Percentiles rank a stretch among this genome's conserved stretches.
Conservation (phyloP, 2,797 vertebrate genomes). For the Phataginus tricuspis region DNA sequence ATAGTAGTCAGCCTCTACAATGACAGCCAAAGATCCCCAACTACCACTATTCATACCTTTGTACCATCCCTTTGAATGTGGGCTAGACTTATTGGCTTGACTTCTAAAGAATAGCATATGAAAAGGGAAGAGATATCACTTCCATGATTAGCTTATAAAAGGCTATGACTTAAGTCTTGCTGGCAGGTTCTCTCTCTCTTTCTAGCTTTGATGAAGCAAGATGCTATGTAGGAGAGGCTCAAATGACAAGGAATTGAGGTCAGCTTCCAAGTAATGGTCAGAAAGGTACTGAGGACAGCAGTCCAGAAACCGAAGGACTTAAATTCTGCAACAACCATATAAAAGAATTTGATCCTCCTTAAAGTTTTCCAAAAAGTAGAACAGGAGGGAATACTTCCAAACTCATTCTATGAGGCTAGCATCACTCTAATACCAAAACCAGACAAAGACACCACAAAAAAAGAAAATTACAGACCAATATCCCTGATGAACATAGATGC, state of each 20-base stretch:
- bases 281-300: background rate
- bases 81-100: background rate
- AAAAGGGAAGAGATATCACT: background rate
- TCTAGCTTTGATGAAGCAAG: background rate
- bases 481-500: no score
- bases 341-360: background rate
- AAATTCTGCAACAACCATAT: background rate
- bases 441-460: no score
- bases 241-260: background rate
- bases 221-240: background rate
- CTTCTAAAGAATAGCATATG: background rate
- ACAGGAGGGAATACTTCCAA: no score
- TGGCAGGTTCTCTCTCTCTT: background rate
- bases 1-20: background rate
- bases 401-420: no score
- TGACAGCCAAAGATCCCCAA: background rate
- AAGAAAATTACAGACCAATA: no score
- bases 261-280: background rate
- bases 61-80: background rate
- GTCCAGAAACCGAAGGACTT: background rate
- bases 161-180: background rate
- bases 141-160: background rate
- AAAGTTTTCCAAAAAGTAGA: no score
- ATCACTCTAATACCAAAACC: no score
- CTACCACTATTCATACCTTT: background rate